Conservation (phyloP, 2,888 invertebrate species). For the Acanthosepion lycidas region DNA sequence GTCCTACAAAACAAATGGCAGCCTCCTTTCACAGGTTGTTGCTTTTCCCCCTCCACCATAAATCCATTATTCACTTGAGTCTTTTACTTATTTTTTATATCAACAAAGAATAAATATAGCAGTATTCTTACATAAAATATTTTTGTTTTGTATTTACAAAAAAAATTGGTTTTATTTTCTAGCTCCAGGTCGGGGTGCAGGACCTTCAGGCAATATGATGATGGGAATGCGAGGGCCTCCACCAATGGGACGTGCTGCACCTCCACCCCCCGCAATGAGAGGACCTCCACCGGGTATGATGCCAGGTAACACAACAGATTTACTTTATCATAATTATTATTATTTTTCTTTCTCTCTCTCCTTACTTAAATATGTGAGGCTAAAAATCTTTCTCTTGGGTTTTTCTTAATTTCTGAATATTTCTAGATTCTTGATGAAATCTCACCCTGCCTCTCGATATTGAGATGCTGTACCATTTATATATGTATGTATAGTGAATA, state of each 20-base stretch:
- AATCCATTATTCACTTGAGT: no score
- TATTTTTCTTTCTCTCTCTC: no score
- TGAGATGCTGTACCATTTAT: no score
- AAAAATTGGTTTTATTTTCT: conserved; percentile 36
- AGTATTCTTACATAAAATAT: background rate
- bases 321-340: background rate
- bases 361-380: no score
- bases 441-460: no score
- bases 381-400: no score
- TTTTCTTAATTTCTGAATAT: no score
- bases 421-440: no score
- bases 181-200: conserved; percentile 53
- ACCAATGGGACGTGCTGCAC: conserved; percentile 57
- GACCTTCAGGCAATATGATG: conserved; percentile 48
- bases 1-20: no score
- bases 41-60: no score
- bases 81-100: background rate
- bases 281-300: conserved; percentile 64
- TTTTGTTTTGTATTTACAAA: background rate
- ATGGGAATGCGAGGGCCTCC: conserved; percentile 57
- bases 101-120: conserved; percentile 44
- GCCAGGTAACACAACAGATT: conserved; percentile 54
- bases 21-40: no score
- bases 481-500: no score
- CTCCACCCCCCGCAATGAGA: conserved; percentile 57